Percentiles rank a stretch among this genome's conserved stretches.
Conservation (phyloP, 2,113 vertebrate species). For the Petaurus breviceps region DNA sequence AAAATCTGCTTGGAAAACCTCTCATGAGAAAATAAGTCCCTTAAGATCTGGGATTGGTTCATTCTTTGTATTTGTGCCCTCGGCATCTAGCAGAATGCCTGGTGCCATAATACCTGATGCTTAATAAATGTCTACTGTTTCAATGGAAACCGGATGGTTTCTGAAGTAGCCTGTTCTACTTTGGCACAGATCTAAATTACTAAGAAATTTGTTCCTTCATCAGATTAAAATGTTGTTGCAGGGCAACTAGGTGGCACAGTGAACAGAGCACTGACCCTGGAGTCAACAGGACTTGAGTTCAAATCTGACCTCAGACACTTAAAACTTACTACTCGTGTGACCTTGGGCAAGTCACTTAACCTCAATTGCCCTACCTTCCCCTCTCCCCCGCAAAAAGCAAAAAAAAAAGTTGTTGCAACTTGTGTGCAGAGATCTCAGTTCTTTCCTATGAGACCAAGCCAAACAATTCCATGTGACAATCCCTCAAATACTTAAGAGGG, state of each 20-base stretch:
- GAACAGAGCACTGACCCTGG: too few relatives aligned
- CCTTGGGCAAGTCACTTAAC: too few relatives aligned
- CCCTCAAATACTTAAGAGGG: not conserved
- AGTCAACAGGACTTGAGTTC: too few relatives aligned
- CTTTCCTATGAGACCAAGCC: not conserved
- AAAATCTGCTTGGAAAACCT: not conserved
- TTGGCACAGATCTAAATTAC: not conserved
- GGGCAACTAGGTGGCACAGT: too few relatives aligned
- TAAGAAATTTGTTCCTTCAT: not conserved
- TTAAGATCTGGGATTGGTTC: not conserved
- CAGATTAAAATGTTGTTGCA: not conserved
- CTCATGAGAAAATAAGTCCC: not conserved
- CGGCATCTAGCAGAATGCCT: not conserved
- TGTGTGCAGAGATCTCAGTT: not conserved
- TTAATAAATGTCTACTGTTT: not conserved
- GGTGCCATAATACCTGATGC: not conserved
- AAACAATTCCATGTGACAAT: not conserved
- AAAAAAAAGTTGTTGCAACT: not conserved
- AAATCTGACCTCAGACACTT: too few relatives aligned
- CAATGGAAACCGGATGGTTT: not conserved
- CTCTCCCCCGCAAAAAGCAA: too few relatives aligned
- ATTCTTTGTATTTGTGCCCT: not conserved
- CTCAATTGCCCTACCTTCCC: too few relatives aligned
- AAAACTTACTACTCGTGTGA: too few relatives aligned
- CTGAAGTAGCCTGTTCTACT: not conserved